Percentiles rank a stretch among this genome's conserved stretches.
phyloP scores from a whole-genome alignment of 2,888 invertebrate genomes.

The Omphaloscelis lunosa region DNA sequence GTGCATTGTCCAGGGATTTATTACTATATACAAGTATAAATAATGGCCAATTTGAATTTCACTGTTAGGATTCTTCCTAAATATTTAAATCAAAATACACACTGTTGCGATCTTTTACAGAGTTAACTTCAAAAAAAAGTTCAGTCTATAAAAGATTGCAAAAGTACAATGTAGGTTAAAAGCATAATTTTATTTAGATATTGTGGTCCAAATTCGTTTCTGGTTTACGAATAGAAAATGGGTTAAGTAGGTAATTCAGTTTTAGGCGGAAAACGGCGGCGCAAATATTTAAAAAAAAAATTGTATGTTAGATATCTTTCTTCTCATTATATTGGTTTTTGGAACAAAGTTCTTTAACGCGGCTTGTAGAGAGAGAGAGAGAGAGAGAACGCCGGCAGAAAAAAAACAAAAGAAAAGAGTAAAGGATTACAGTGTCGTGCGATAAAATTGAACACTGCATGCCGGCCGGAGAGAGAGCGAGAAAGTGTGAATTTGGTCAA shows the following conservation, averaged over 20 bases:
- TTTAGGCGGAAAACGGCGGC: background rate
- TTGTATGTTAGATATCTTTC: background rate
- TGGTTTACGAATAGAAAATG: slow-evolving; percentile 21
- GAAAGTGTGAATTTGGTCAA: too few relatives aligned
- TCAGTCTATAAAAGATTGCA: background rate
- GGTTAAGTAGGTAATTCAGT: slow-evolving; percentile 14
- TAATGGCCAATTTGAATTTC: background rate
- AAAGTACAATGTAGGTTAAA: background rate
- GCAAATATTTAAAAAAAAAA: background rate
- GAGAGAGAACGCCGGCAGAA: too few relatives aligned
- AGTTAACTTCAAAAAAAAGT: too few relatives aligned
- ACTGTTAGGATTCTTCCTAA: background rate
- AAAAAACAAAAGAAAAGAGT: too few relatives aligned
- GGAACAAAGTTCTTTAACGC: too few relatives aligned
- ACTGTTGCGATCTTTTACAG: too few relatives aligned
- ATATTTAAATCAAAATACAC: too few relatives aligned
- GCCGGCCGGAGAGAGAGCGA: too few relatives aligned
- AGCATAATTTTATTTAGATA: slow-evolving; percentile 6
- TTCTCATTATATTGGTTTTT: slow-evolving; percentile 2
- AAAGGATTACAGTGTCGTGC: too few relatives aligned
- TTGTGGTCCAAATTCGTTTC: background rate
- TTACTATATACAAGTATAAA: background rate
- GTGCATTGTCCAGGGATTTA: background rate
- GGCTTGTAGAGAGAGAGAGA: too few relatives aligned
- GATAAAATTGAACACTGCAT: too few relatives aligned